Evolutionary conservation across 2,888 invertebrate genomes (phyloP).

Genomic region (Macropis europaea): DNA sequence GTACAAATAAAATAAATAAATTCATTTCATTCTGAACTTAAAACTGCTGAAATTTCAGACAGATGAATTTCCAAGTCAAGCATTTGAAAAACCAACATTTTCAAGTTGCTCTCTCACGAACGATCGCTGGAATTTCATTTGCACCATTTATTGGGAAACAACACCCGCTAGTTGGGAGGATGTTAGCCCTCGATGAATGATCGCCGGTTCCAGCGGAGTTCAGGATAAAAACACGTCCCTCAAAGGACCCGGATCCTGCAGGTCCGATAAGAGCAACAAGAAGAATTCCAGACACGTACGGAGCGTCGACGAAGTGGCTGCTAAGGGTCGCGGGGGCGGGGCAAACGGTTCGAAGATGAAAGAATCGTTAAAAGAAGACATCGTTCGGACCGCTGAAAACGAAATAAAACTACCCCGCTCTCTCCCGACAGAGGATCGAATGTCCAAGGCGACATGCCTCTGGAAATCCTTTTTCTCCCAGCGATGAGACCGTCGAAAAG

Average conservation of each 20-base stretch:
- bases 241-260: neutral
- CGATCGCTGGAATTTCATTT: too few species aligned
- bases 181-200: conserved; percentile 2
- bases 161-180: too few species aligned
- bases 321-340: too few species aligned
- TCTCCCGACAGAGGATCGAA: conserved; percentile 26
- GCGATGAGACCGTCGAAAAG: conserved; percentile 30
- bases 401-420: conserved; percentile 45
- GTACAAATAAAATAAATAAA: too few species aligned
- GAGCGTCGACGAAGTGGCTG: conserved; percentile 6
- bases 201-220: neutral
- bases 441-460: conserved; percentile 41
- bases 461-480: conserved; percentile 23
- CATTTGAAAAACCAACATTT: too few species aligned
- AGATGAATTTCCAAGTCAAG: too few species aligned
- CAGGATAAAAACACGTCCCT: conserved; percentile 4
- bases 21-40: too few species aligned
- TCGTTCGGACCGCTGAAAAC: conserved; percentile 22
- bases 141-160: too few species aligned
- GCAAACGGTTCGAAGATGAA: conserved; percentile 55
- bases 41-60: too few species aligned
- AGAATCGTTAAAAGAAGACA: conserved; percentile 47
- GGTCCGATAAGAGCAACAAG: neutral
- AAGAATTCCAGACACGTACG: conserved; percentile 54
- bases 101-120: too few species aligned